Conservation (phyloP, 2,113 vertebrate species). For the Elgaria multicarinata region DNA sequence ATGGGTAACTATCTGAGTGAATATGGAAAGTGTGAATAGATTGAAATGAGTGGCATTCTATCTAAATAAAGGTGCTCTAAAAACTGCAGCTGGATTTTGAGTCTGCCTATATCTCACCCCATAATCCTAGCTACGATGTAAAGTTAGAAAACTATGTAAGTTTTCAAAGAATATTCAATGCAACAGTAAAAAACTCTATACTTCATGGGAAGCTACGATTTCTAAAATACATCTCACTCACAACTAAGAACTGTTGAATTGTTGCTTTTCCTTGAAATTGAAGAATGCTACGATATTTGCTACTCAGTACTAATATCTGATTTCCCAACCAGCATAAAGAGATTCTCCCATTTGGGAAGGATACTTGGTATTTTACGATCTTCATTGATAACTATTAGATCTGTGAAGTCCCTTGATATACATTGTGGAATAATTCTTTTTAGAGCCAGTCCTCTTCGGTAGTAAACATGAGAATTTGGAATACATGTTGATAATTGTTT, state of each 20-base stretch:
- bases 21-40: no score
- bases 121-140: no score
- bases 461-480: conserved; percentile 93
- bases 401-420: conserved; percentile 89
- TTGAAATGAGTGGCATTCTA: no score
- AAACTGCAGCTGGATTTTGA: no score
- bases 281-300: background rate
- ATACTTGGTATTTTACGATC: conserved; percentile 96
- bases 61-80: no score
- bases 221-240: background rate
- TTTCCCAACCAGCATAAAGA: background rate
- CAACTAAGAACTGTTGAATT: conserved; percentile 12
- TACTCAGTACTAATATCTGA: background rate
- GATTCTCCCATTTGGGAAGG: conserved; percentile 71
- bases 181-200: background rate
- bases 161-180: background rate
- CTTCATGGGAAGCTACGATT: background rate
- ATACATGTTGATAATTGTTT: conserved; percentile 90
- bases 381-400: conserved; percentile 94
- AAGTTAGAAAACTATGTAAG: background rate
- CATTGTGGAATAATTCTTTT: conserved; percentile 97
- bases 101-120: no score
- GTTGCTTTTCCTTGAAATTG: background rate
- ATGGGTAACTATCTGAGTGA: no score
- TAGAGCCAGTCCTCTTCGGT: conserved; percentile 94